Evolutionary conservation across 2,797 vertebrate genomes (phyloP).

Genomic region (Prionace glauca): DNA sequence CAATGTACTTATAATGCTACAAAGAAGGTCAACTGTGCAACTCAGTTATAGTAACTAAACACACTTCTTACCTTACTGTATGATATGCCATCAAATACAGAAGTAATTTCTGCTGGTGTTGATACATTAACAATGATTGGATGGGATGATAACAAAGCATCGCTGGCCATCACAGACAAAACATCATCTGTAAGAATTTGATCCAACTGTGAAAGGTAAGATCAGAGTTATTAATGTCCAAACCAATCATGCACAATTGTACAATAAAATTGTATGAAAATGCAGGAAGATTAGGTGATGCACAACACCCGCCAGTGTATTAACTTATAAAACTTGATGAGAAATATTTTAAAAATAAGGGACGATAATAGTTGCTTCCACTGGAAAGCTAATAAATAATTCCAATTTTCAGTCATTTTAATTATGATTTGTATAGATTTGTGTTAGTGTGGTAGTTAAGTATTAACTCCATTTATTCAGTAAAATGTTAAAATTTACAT

Average conservation of each 20-base stretch:
- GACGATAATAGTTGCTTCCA: neutral
- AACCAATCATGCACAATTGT: neutral
- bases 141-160: constrained; percentile 84
- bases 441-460: neutral
- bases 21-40: neutral
- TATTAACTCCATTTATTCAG: neutral
- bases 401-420: neutral
- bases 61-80: constrained; percentile 79
- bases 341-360: neutral
- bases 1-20: neutral
- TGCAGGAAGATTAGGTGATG: neutral
- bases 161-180: constrained; percentile 82
- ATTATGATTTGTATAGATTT: neutral
- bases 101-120: constrained; percentile 86
- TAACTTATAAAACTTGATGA: neutral
- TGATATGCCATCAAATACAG: constrained; percentile 90
- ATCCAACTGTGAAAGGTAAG: constrained; percentile 63
- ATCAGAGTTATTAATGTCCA: neutral
- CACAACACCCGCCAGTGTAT: neutral
- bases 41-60: neutral
- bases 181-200: constrained; percentile 82
- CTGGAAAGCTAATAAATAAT: neutral
- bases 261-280: too few species aligned
- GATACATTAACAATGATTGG: constrained; percentile 77
- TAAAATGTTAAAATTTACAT: neutral